Evolutionary conservation across 64 coral and sea anemone genomes (phyloP).

Genomic region (Montipora sp.): DNA sequence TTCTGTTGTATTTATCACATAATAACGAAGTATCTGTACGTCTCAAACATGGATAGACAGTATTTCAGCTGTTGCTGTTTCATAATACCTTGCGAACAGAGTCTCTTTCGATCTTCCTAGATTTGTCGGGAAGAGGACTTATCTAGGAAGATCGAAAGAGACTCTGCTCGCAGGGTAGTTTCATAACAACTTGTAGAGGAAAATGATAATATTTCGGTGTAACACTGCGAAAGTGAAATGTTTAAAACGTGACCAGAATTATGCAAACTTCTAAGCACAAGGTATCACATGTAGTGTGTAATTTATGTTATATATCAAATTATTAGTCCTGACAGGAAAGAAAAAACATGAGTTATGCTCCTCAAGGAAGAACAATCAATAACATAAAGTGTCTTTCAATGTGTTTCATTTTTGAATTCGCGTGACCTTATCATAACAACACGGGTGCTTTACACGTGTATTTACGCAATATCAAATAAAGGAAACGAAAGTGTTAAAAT

Average conservation of each 20-base stretch:
- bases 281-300: neutral
- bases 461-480: constrained; percentile 28
- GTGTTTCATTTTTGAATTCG: neutral
- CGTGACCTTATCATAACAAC: neutral
- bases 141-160: too few species aligned
- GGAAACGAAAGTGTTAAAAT: neutral
- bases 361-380: too few species aligned
- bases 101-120: too few species aligned
- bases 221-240: neutral
- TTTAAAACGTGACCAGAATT: neutral
- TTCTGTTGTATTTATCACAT: too few species aligned
- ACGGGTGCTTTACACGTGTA: constrained; percentile 48
- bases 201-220: neutral
- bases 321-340: neutral
- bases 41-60: too few species aligned
- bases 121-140: too few species aligned
- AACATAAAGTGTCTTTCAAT: neutral
- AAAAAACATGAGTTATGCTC: neutral
- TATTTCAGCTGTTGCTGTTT: too few species aligned
- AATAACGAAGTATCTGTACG: too few species aligned
- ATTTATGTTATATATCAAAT: neutral
- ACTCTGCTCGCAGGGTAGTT: too few species aligned
- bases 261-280: neutral
- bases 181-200: neutral
- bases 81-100: too few species aligned